phyloP scores from a whole-genome alignment of 1,140 invertebrate species.

The Phthorimaea operculella region DNA sequence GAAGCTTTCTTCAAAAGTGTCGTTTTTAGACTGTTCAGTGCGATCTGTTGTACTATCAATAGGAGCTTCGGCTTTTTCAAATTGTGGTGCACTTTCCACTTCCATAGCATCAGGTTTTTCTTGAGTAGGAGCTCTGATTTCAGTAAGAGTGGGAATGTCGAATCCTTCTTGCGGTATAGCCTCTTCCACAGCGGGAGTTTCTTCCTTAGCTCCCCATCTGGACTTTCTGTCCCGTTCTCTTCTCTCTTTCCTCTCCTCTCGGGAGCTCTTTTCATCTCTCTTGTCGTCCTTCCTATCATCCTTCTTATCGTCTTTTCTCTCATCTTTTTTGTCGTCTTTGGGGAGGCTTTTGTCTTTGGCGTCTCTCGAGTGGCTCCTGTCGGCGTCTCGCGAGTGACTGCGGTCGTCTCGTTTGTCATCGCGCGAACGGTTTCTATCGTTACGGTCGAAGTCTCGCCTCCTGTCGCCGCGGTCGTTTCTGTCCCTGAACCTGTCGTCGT shows the following conservation, averaged over 20 bases:
- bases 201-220: conserved; percentile 54
- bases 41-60: too few species aligned
- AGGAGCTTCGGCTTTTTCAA: too few species aligned
- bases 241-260: conserved; percentile 31
- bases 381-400: neutral
- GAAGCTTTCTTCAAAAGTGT: too few species aligned
- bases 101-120: neutral
- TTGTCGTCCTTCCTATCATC: neutral
- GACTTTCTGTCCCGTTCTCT: conserved; percentile 58
- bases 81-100: conserved; percentile 1
- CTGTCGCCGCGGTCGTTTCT: conserved; percentile 18
- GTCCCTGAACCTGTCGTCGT: conserved; percentile 35
- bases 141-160: conserved; percentile 5
- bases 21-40: too few species aligned
- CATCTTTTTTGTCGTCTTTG: conserved; percentile 1
- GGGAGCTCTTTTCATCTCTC: neutral
- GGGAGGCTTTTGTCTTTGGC: neutral
- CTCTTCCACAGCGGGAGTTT: conserved; percentile 13
- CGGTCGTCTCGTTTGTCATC: neutral
- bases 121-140: conserved; percentile 1
- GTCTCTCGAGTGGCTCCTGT: conserved; percentile 2
- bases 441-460: conserved; percentile 23
- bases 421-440: conserved; percentile 5
- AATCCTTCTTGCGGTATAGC: conserved; percentile 1
- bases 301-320: neutral